phyloP scores from a whole-genome alignment of 2,113 vertebrate genomes.

The Cromileptes altivelis region DNA sequence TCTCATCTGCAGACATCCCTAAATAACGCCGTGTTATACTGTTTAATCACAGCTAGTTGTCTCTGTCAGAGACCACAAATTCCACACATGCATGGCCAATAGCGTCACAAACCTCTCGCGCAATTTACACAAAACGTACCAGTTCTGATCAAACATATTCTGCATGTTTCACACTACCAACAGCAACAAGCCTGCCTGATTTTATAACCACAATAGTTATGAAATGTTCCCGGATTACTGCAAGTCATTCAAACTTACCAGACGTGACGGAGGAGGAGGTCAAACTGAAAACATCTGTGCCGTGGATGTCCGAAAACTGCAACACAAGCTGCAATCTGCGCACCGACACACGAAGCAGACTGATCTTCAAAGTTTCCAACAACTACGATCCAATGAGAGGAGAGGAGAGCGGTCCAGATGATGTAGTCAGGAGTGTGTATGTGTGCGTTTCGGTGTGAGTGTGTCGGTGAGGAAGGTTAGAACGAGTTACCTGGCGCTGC shows the following conservation, averaged over 20 bases:
- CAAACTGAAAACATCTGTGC: constrained; percentile 74
- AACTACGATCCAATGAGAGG: background rate
- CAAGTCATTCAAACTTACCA: constrained; percentile 70
- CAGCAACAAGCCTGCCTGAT: background rate
- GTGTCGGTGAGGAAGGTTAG: background rate
- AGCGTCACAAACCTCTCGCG: background rate
- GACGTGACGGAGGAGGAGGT: constrained; percentile 25
- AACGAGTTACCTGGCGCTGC: background rate
- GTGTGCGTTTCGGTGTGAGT: background rate
- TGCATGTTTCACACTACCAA: background rate
- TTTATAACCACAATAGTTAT: background rate
- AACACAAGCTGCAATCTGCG: background rate
- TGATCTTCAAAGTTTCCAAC: background rate
- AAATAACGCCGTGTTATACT: background rate
- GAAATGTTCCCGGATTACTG: background rate
- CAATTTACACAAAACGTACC: background rate
- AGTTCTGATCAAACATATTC: background rate
- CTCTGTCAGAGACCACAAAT: background rate
- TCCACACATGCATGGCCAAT: background rate
- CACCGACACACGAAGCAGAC: background rate
- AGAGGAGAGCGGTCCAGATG: background rate
- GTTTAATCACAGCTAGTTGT: background rate
- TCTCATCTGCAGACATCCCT: no score
- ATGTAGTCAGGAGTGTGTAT: background rate
- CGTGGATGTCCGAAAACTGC: constrained; percentile 23